Base-by-base conservation (phyloP, 1,140 invertebrate species). In the Aricia agestis region DNA sequence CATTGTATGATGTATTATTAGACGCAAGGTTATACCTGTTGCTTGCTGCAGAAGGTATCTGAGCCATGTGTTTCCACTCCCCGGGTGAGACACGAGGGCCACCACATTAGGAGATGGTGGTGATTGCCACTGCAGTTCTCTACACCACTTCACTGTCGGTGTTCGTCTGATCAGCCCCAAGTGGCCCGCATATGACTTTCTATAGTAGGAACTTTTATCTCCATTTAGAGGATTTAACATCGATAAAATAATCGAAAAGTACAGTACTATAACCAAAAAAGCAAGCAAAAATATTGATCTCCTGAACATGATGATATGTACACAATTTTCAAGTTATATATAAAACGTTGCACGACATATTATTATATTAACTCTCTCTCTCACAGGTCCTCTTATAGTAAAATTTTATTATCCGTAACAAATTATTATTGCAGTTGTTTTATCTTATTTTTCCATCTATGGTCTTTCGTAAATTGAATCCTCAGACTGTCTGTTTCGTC, bases 31-130 rank as follows among this genome's bases (percentile, higher is more conserved):
- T 63, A 18, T 84, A 95, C 95, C 95, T 82, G 95, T 96, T 19
- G 94, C 93, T 90, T 96, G 95, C 82, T 97, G 95, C 45, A 97
- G 81, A 17, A 97, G 86, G 82, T 96, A 96, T 31, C 96, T 83
- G 1, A 97, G 84, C 96, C 96, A 97, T 6, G 96, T 96, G 79
- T 96, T 97, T 0, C 96, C 96, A 78, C 95, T 96, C 6, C 96
- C 96, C 10, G 95, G 96, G 82, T 96, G 96, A 2, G 95, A 96
- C 1, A 94, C 95, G 31, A 96, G 84, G 1, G 95, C 96, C 0
- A 94, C 86, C 9, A 81, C 79, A 45, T 84, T 69, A 4, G 71
- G 70, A 7, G 78, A 78, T 1, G 84, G 83, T 4, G 85, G 86
- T 2, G 77, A 72, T 32, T 71, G 78, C 82, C 79, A 86, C 0